Conservation (phyloP, 1,140 invertebrate genomes). For the Bombus waltoni region DNA sequence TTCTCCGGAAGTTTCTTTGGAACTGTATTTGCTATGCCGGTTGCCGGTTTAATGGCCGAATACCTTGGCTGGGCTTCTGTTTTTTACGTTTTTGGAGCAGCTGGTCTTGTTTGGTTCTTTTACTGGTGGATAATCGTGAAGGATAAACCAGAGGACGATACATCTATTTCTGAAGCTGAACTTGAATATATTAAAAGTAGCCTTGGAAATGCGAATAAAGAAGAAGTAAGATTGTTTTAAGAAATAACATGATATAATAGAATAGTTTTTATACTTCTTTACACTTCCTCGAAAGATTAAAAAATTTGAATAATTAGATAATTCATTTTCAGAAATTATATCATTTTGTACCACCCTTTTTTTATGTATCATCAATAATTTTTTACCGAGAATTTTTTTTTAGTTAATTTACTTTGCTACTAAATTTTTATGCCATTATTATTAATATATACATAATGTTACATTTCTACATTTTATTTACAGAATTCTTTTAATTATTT, state of each 20-base stretch:
- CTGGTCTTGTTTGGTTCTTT: constrained; percentile 88
- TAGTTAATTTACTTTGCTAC: not conserved
- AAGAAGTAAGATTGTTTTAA: not conserved
- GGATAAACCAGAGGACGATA: constrained; percentile 90
- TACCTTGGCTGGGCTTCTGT: constrained; percentile 92
- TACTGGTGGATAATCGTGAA: constrained; percentile 88
- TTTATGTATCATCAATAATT: not conserved
- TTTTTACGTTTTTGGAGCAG: constrained; percentile 93
- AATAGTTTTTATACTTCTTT: not conserved
- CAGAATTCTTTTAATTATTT: not conserved
- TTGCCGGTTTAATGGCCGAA: constrained; percentile 88
- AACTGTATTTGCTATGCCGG: constrained; percentile 90
- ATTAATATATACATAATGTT: not conserved
- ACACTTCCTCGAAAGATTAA: not conserved
- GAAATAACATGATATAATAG: not conserved
- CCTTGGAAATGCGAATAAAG: constrained; percentile 37
- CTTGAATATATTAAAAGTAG: constrained; percentile 88
- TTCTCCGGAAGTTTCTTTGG: constrained; percentile 93
- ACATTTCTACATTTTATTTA: not conserved
- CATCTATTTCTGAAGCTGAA: constrained; percentile 88
- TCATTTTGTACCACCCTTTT: not conserved
- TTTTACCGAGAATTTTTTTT: not conserved
- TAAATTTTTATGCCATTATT: not conserved
- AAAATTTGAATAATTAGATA: not conserved
- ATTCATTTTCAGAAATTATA: not conserved